phyloP scores from a whole-genome alignment of 2,797 vertebrate species.

The Sebastes hubbsi region DNA sequence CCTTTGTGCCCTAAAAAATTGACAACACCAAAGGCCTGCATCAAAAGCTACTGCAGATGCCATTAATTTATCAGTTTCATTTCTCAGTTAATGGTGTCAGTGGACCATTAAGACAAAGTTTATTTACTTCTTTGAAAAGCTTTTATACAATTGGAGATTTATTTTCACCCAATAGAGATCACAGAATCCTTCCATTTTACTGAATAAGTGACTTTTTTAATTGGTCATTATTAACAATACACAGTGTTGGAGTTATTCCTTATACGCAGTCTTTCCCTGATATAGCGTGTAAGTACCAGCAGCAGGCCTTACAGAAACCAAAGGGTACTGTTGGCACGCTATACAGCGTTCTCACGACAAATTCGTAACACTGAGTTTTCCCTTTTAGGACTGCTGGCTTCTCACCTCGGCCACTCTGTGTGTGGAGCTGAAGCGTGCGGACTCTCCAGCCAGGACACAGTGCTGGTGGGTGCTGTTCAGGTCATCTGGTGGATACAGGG shows the following conservation, averaged over 20 bases:
- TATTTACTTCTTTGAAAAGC: not conserved
- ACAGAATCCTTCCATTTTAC: not conserved
- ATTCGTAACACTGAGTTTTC: not conserved
- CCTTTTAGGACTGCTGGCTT: not conserved
- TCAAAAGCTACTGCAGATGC: not conserved
- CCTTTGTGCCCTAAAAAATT: too few relatives aligned
- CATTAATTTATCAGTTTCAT: not conserved
- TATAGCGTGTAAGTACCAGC: not conserved
- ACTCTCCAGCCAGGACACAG: constrained; percentile 91
- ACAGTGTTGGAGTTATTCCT: not conserved
- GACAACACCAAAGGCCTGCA: too few relatives aligned
- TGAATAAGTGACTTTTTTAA: not conserved
- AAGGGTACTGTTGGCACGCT: not conserved
- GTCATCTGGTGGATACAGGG: constrained; percentile 85
- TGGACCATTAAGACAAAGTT: not conserved
- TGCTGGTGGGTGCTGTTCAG: constrained; percentile 95
- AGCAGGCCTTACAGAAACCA: not conserved
- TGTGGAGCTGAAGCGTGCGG: constrained; percentile 94
- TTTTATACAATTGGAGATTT: not conserved
- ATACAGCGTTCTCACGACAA: not conserved
- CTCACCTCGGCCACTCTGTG: constrained; percentile 94
- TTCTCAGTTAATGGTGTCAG: not conserved
- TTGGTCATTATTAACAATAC: not conserved
- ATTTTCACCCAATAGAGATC: not conserved
- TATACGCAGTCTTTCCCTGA: not conserved